Evolutionary conservation across 2,113 vertebrate species (phyloP), one percentile per base, ranked within the genome.

Genomic region (Hydropotes inermis): DNA sequence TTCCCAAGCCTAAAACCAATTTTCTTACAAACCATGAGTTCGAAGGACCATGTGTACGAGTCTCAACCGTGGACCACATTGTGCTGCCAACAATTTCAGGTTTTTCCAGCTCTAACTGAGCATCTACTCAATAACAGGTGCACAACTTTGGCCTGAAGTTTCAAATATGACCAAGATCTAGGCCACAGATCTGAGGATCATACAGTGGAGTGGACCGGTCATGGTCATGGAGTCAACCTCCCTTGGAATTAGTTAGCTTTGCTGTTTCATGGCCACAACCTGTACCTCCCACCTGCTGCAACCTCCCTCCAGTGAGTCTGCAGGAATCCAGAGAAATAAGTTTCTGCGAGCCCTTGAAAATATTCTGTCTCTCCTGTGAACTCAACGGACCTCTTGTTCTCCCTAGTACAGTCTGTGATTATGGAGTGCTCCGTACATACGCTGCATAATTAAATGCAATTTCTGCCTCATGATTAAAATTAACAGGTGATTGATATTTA

Each of bases 161-260:
- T 12, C 4, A 47, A 23, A 25, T 16, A 5, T 0, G 15, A 7
- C 47, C 11, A 4, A 67, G 39, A 3, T 19, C n/a, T 45, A 16
- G 54, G 21, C 52, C n/a, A 23, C 36, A 27, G 6, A 14, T 25
- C 45, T 10, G 4, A 76, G 81, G 43, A 39, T 12, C 23, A 0
- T 25, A 16, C n/a, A 9, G 3, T 33, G 4, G 3, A 10, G 12
- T 10, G 30, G 36, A 1, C 12, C 0, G 0, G 3, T 17, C 8
- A 3, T 11, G 8, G 19, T 17, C 15, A 5, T 3, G 1, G 12
- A 2, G 58, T 28, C 17, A 4, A 3, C 61, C 50, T 47, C 27
- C 15, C 60, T 19, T n/a, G 33, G 30, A 14, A 50, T 39, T 39
- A 39, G 10, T 52, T n/a, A 64, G 36, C 2, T 23, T 5, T 28